Evolutionary conservation across 2,797 vertebrate species (phyloP).

Genomic region (Euphonia xanthogaster): DNA sequence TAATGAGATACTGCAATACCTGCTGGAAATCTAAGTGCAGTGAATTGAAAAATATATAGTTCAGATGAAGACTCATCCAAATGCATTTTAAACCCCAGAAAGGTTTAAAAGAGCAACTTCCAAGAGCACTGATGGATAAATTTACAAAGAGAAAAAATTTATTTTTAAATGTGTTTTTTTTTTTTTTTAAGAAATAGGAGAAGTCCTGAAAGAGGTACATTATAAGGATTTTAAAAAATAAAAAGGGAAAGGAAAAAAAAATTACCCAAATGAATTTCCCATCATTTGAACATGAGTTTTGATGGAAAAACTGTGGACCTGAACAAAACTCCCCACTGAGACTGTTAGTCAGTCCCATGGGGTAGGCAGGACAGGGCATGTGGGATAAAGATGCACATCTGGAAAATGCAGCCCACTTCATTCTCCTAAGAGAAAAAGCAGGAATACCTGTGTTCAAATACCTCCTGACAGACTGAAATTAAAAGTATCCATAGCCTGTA

Average conservation of each 20-base stretch:
- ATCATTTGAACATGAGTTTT: background rate
- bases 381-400: accelerated
- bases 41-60: background rate
- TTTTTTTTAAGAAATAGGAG: background rate
- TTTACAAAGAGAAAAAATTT: background rate
- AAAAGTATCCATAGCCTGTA: background rate
- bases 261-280: background rate
- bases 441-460: background rate
- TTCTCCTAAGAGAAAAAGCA: background rate
- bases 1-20: background rate
- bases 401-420: background rate
- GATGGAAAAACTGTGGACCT: background rate
- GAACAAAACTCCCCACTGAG: background rate
- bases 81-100: too few relatives aligned
- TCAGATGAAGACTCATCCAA: background rate
- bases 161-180: background rate
- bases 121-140: background rate
- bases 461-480: background rate
- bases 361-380: background rate
- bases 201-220: background rate
- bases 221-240: background rate
- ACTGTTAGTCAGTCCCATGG: background rate
- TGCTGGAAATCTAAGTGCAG: background rate
- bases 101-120: too few relatives aligned
- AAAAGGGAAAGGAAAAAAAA: background rate